Evolutionary conservation across 2,113 vertebrate genomes (phyloP).

Genomic region (Neogale vison): DNA sequence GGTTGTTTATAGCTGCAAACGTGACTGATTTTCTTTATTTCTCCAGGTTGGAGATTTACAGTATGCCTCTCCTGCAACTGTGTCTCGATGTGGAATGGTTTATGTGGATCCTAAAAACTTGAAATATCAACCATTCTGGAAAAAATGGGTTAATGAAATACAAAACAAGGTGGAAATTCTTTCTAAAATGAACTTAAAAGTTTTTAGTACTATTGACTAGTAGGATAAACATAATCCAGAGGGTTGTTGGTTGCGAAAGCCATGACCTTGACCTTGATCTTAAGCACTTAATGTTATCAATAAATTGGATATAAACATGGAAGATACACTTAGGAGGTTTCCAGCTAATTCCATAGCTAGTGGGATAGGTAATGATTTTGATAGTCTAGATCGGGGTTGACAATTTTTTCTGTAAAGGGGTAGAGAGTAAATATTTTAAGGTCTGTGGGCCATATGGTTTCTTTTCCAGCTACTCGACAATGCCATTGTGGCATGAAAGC

Average conservation of each 20-base stretch:
- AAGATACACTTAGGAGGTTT: background rate
- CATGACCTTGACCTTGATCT: background rate
- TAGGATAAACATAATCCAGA: background rate
- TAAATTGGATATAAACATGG: background rate
- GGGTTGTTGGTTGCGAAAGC: background rate
- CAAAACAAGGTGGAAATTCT: constrained; percentile 83
- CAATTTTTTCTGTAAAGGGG: no score
- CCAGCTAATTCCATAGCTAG: background rate
- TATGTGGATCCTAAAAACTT: constrained; percentile 98
- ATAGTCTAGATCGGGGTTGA: background rate
- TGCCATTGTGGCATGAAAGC: accelerated
- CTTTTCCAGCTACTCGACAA: background rate
- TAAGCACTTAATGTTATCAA: background rate
- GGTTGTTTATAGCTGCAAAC: accelerated
- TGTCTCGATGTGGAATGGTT: constrained; percentile 98
- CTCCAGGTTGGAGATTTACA: constrained; percentile 96
- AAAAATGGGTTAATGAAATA: constrained; percentile 91
- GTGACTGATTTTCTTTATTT: background rate
- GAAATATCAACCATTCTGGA: constrained; percentile 93
- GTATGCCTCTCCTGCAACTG: constrained; percentile 97
- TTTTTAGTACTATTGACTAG: no score
- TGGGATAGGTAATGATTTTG: background rate
- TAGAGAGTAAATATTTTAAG: background rate
- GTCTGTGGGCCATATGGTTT: background rate
- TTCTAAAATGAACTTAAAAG: background rate